Conservation (phyloP, 2,797 vertebrate species). For the Acrocephalus scirpaceus region DNA sequence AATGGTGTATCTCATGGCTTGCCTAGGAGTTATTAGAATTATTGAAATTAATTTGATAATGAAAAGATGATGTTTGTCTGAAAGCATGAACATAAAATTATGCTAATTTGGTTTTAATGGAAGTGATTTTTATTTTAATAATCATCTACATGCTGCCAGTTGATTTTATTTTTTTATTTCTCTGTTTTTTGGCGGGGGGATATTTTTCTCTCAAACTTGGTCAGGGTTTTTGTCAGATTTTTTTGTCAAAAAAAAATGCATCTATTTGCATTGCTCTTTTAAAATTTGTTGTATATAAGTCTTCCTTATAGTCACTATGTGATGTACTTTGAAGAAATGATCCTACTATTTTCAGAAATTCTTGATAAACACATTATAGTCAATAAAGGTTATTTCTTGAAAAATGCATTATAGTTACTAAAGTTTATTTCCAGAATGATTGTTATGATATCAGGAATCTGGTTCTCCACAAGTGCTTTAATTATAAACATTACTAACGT, state of each 20-base stretch:
- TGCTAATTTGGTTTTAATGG: not conserved
- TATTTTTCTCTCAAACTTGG: not conserved
- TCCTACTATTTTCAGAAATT: conserved; percentile 1
- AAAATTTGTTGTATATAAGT: not conserved
- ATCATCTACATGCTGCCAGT: not conserved
- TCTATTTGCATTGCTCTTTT: not conserved
- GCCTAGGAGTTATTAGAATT: not conserved
- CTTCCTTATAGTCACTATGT: not conserved
- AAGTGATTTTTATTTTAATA: not conserved
- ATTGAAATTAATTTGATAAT: not conserved
- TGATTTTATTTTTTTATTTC: not conserved
- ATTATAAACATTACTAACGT: not conserved
- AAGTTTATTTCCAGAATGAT: conserved; percentile 42
- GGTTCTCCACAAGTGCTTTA: not conserved
- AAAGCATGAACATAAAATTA: conserved; percentile 1
- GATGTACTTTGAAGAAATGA: not conserved
- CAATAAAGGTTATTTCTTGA: not conserved
- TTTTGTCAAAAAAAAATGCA: too few species aligned
- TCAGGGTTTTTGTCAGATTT: too few species aligned
- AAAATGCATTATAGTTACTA: conserved; percentile 19
- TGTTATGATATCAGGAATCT: not conserved
- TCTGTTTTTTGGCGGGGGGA: accelerated
- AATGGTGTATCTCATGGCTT: conserved; percentile 8
- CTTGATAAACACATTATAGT: not conserved
- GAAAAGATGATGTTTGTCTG: conserved; percentile 40